phyloP scores from a whole-genome alignment of 2,888 invertebrate species.

The Drosophila cognata region DNA sequence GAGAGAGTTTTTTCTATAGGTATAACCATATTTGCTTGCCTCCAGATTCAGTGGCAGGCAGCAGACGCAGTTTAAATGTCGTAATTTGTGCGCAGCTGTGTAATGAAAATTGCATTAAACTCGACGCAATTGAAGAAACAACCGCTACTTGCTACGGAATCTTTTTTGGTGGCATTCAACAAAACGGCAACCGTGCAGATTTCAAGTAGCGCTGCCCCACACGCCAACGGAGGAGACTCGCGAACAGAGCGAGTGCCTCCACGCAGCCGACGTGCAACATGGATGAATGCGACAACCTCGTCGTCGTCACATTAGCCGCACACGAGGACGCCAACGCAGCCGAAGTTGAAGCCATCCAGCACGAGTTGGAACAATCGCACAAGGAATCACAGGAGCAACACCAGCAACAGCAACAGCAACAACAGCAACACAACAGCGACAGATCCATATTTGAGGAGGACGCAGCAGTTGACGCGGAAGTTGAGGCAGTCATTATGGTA shows the following conservation, averaged over 20 bases:
- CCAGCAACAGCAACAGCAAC: conserved; percentile 18
- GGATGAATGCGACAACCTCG: conserved; percentile 86
- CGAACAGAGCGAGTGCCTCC: conserved; percentile 77
- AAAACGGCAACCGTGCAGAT: conserved; percentile 57
- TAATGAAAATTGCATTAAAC: conserved; percentile 57
- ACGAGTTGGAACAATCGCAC: conserved; percentile 46
- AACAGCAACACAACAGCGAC: conserved; percentile 11
- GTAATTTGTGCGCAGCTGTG: conserved; percentile 70
- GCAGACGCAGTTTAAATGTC: conserved; percentile 58
- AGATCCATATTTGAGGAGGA: conserved; percentile 50
- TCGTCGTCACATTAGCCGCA: conserved; percentile 84
- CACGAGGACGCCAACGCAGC: conserved; percentile 67
- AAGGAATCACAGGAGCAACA: conserved; percentile 31
- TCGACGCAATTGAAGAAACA: conserved; percentile 20
- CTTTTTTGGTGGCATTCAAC: conserved; percentile 24
- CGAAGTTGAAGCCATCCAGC: conserved; percentile 41
- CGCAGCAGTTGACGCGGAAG: conserved; percentile 74
- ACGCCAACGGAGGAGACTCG: conserved; percentile 66
- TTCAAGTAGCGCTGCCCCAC: conserved; percentile 39
- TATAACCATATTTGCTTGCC: conserved; percentile 1
- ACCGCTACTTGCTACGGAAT: conserved; percentile 3
- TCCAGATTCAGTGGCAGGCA: conserved; percentile 7
- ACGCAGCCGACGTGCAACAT: conserved; percentile 82
- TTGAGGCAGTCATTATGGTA: conserved; percentile 77
- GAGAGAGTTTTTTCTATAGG: not conserved